Evolutionary conservation across 2,888 invertebrate genomes (phyloP), one percentile per base, ranked within the genome.

Genomic region (Apomyelois bistriatella): DNA sequence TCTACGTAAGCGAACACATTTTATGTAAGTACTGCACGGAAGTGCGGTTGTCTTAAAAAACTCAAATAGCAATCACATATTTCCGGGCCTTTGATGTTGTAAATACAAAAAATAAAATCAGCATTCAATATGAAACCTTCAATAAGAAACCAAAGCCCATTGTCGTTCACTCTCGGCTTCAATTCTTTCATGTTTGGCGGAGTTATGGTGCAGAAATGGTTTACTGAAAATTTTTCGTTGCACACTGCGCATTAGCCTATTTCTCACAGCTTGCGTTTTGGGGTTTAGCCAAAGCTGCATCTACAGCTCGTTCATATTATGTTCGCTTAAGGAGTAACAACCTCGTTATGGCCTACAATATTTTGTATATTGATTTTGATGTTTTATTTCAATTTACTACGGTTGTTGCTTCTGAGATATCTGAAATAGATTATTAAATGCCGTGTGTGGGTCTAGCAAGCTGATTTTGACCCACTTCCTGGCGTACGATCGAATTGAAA

Each of bases 271-370:
- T 43, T 6, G 46, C 13, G 32, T 46, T 46, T 46, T 46, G 46
- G 46, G 46, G 46, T 32, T 32, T 15, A 32, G 46, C 46, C 46
- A 46, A 46, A 46, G 46, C 15, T 43, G 30, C 42, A 43, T 13
- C 43, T 28, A 43, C 13, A 9, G 43, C 30, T 38, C 10, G 15
- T 22, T 22, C 15, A 1, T 9, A 15, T 46, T 32, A 32, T 46
- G 16, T 32, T 15, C 35, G 9, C 32, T 10, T 32, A 46, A 28
- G 32, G 32, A 32, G n/a, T 46, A 35, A 46, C 16, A 10, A 46
- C 46, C 32, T n/a, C 46, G 43, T 43, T 43, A 5, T 22, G n/a
- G n/a, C n/a, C n/a, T n/a, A n/a, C n/a, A n/a, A 22, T 30, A 22
- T 22, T 30, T 46, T 46, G 10, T 16, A 7, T 16, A 40, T 16